Conservation (phyloP, 1,140 invertebrate genomes). For the Habropoda laboriosa region DNA sequence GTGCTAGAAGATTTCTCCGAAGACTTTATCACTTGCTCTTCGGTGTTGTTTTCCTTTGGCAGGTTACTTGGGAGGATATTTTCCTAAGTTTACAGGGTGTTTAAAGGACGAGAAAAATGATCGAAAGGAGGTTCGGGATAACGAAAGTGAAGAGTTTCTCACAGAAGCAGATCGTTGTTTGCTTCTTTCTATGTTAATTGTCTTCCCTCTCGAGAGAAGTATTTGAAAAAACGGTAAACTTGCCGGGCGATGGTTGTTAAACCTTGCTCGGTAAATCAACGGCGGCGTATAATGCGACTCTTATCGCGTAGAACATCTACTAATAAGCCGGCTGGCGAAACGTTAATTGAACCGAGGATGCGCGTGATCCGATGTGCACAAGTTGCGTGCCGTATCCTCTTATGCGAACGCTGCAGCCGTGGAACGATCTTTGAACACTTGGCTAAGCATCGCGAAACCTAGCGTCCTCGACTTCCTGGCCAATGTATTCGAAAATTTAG, state of each 20-base stretch:
- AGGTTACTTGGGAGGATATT: too few species aligned
- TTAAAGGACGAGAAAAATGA: not conserved
- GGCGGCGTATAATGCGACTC: not conserved
- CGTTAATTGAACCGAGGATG: conserved; percentile 54
- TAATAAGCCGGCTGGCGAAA: conserved; percentile 21
- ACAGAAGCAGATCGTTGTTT: not conserved
- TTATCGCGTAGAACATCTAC: conserved; percentile 10
- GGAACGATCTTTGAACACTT: conserved; percentile 44
- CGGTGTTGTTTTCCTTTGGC: too few species aligned
- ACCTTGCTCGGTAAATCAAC: conserved; percentile 8
- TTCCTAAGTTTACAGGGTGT: not conserved
- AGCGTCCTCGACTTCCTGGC: not conserved
- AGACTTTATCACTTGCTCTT: too few species aligned
- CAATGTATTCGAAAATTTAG: conserved; percentile 25
- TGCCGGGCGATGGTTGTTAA: not conserved
- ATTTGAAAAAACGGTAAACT: not conserved
- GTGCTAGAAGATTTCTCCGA: too few species aligned
- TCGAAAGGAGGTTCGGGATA: not conserved
- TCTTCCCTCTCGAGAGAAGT: not conserved
- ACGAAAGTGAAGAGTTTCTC: not conserved
- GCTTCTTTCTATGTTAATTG: not conserved
- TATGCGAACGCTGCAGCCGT: not conserved
- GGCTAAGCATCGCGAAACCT: conserved; percentile 20
- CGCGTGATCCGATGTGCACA: conserved; percentile 20
- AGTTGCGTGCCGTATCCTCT: conserved; percentile 5